Percentiles rank a stretch among this genome's conserved stretches.
Evolutionary conservation across 92 coral and sea anemone genomes (phyloP).

Genomic region (Porites cylindrica): DNA sequence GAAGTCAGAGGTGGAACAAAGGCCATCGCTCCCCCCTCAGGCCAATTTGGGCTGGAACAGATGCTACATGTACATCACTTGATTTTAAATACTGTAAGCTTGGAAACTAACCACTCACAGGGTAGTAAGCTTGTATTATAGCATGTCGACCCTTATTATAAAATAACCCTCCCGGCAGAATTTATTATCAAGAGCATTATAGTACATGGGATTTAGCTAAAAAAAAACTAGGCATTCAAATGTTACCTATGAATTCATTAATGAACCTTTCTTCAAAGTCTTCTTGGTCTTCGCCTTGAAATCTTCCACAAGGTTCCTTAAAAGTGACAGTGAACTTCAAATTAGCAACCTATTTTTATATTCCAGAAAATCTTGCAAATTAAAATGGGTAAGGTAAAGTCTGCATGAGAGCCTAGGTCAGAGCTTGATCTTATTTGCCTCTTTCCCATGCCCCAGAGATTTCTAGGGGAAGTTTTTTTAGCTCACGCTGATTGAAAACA

Average conservation of each 20-base stretch:
- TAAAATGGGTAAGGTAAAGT: too few relatives aligned
- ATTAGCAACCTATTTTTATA: not conserved
- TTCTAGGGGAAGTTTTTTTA: too few relatives aligned
- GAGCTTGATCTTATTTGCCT: too few relatives aligned
- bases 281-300: conserved; percentile 1
- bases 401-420: too few relatives aligned
- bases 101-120: not conserved
- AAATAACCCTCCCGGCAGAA: not conserved
- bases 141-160: not conserved
- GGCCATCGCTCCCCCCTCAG: not conserved
- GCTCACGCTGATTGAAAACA: too few relatives aligned
- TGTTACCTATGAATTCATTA: conserved; percentile 4
- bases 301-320: not conserved
- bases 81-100: not conserved
- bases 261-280: conserved; percentile 5
- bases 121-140: not conserved
- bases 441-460: too few relatives aligned
- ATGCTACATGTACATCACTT: not conserved
- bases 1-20: not conserved
- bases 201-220: not conserved
- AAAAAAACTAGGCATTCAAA: conserved; percentile 1
- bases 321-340: not conserved
- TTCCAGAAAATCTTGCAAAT: not conserved
- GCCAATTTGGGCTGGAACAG: conserved; percentile 4
- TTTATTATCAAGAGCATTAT: not conserved